Evolutionary conservation across 1,140 invertebrate species (phyloP), one percentile per base, ranked within the genome.

Genomic region (Mizuhopecten yessoensis): DNA sequence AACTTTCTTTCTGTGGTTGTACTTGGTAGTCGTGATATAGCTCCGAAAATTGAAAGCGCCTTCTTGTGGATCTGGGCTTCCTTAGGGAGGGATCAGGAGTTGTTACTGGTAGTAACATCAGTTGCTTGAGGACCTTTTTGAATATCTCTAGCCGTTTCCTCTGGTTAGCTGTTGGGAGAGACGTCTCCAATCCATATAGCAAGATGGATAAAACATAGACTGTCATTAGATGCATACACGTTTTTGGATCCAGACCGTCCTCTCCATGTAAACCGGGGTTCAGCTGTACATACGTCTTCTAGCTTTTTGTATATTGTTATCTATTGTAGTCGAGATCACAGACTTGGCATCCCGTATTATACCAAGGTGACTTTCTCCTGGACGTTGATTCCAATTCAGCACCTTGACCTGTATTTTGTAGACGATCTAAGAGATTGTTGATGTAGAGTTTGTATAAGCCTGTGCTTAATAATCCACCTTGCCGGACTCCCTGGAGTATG

Each of bases 261-360:
- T 86, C 39, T 3, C 88, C 39, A 57, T 88, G 88, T 49, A 88
- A 45, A 11, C 88, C 88, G 49, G 23, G 49, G 23, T 57, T 75
- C n/a, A 34, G 13, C 88, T 89, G 39, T 90, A 90, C 29, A 45
- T 36, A 45, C 88, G 49, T 23, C 75, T 33, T 39, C 91, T 89
- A 49, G 87, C 75, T 86, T 92, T 92, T 20, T 33, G 36, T 33
- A 92, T 88, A 39, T 92, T 89, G 17, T 49, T n/a, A 10, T 90
- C 86, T 0, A 90, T 42, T 34, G 88, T 89, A 39, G 13, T 17
- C 36, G 87, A 49, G 0, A 75, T 87, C 17, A 45, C 90, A 17
- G 34, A 20, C 23, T 49, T 5, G 17, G 39, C 34, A 1, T 89
- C 89, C 39, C 91, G 88, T 13, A 86, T 89, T 3, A 92, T 89